Evolutionary conservation across 2,888 invertebrate species (phyloP).

Genomic region (Apocheima hispidaria): DNA sequence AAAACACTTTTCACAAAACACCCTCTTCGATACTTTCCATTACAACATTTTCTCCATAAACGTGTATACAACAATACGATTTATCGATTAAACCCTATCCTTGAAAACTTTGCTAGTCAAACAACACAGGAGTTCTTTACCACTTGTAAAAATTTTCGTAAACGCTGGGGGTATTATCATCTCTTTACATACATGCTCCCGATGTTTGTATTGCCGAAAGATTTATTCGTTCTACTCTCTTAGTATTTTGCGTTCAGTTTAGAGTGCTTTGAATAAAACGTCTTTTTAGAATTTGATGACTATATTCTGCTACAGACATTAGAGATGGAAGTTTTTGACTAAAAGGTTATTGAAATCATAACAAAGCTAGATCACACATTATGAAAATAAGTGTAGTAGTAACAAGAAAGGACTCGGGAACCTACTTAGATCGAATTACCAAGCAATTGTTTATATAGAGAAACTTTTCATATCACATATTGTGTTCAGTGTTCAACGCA

Average conservation of each 20-base stretch:
- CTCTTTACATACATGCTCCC: conserved; percentile 49
- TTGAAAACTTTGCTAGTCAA: conserved; percentile 47
- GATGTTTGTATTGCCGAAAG: conserved; percentile 46
- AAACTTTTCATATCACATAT: too few relatives aligned
- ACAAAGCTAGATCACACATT: too few relatives aligned
- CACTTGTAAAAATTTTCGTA: conserved; percentile 49
- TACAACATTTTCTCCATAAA: conserved; percentile 7
- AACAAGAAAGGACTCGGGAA: neutral
- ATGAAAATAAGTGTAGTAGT: neutral
- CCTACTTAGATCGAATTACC: too few relatives aligned
- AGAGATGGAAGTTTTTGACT: neutral
- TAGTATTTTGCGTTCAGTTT: conserved; percentile 41
- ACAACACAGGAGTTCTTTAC: conserved; percentile 45
- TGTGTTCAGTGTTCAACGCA: too few relatives aligned
- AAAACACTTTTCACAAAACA: neutral
- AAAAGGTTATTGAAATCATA: too few relatives aligned
- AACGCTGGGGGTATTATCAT: conserved; percentile 48
- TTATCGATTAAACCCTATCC: conserved; percentile 46
- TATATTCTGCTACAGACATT: neutral
- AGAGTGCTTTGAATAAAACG: conserved; percentile 34
- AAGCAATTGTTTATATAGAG: too few relatives aligned
- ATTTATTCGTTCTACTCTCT: conserved; percentile 45
- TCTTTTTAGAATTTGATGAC: conserved; percentile 6
- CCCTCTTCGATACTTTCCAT: neutral
- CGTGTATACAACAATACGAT: conserved; percentile 39